Percentiles rank a stretch among this genome's conserved stretches.
Conservation (phyloP, 2,888 invertebrate genomes). For the Sphaeridia pumilis region DNA sequence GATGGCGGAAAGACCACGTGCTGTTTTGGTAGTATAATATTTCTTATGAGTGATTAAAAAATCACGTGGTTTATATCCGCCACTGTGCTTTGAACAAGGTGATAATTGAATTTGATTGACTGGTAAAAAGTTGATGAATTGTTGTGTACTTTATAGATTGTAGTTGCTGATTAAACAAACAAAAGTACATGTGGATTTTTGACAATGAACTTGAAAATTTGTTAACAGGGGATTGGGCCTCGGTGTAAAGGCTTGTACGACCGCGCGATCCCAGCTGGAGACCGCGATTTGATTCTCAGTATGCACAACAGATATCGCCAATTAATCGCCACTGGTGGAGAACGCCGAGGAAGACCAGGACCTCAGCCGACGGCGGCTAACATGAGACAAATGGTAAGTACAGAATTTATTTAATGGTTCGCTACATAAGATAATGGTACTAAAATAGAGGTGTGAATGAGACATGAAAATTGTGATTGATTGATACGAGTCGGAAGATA, state of each 20-base stretch:
- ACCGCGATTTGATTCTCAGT: slow-evolving; percentile 54
- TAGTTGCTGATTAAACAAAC: too few relatives aligned
- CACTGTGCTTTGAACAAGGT: too few relatives aligned
- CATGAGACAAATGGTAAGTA: slow-evolving; percentile 64
- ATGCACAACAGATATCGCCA: slow-evolving; percentile 70
- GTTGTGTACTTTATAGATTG: too few relatives aligned
- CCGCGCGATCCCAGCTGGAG: slow-evolving; percentile 26
- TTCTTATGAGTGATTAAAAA: too few relatives aligned
- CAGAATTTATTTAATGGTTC: not conserved
- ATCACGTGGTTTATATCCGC: too few relatives aligned
- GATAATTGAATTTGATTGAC: too few relatives aligned
- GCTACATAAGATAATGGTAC: not conserved
- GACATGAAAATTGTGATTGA: too few relatives aligned
- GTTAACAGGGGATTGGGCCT: slow-evolving; percentile 35
- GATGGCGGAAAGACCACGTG: too few relatives aligned
- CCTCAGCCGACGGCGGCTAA: slow-evolving; percentile 63
- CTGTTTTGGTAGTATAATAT: too few relatives aligned
- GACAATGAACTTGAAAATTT: too few relatives aligned
- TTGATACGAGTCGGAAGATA: not conserved
- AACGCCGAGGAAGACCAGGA: slow-evolving; percentile 32
- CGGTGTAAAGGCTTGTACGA: slow-evolving; percentile 32
- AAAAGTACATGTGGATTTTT: too few relatives aligned
- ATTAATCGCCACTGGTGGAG: slow-evolving; percentile 63
- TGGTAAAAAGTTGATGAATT: too few relatives aligned
- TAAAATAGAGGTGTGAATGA: not conserved